Conservation (phyloP, 2,888 invertebrate species). For the Steromphala cineraria region DNA sequence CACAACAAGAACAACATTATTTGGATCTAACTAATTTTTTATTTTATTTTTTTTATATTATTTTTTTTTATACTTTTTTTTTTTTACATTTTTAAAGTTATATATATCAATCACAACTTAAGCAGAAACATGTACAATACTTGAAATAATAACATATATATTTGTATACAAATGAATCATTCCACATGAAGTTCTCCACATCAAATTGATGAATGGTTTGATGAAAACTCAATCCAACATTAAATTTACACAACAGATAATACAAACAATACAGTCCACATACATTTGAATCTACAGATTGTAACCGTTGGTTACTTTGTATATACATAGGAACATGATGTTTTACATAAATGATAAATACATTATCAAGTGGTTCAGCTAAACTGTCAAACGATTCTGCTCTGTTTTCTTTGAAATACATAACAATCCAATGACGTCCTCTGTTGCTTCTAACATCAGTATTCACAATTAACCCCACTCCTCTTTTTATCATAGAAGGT, state of each 20-base stretch:
- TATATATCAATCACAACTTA: neutral
- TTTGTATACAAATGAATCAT: neutral
- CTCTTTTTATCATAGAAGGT: neutral
- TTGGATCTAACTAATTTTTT: neutral
- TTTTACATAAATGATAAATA: neutral
- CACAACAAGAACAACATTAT: neutral
- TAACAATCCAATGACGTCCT: constrained; percentile 10
- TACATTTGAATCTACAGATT: neutral
- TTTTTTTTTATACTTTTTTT: no score
- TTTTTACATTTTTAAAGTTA: neutral
- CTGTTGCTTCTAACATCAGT: neutral
- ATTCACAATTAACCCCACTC: neutral
- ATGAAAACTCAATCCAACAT: neutral
- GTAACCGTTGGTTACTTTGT: neutral
- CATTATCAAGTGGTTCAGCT: constrained; percentile 1
- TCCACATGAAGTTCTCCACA: neutral
- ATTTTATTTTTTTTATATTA: neutral
- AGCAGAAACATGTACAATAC: constrained; percentile 3
- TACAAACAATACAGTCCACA: neutral
- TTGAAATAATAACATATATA: neutral
- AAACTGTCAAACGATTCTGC: constrained; percentile 13
- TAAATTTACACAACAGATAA: neutral
- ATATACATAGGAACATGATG: neutral
- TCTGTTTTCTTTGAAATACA: constrained; percentile 7
- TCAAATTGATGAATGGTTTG: neutral